Percentiles rank a stretch among this genome's conserved stretches.
These are phyloP conservation scores for Digitonthophagus gazella DNA, from an alignment of 2,888 invertebrate species.

Conservation along the genomic window DNA sequence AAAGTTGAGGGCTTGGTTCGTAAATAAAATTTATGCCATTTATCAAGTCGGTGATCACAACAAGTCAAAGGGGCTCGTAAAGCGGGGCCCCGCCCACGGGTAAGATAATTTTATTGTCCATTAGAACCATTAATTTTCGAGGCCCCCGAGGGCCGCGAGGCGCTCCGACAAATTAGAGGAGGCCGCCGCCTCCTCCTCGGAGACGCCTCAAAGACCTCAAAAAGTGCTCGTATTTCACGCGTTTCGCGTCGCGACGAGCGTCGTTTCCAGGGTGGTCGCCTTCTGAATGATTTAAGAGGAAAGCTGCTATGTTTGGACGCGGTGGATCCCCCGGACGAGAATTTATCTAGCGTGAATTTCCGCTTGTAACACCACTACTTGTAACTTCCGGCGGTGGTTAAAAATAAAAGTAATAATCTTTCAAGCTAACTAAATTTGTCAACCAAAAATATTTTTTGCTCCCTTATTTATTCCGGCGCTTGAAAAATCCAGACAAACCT, in stretches of 20 bases:
- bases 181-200: background rate
- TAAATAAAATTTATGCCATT: constrained; percentile 37
- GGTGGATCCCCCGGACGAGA: background rate
- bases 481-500: background rate
- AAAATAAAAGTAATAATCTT: background rate
- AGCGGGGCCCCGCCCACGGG: constrained; percentile 39
- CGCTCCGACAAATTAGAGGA: constrained; percentile 33
- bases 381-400: too few relatives aligned
- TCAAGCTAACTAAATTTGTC: background rate
- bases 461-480: background rate
- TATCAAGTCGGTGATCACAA: constrained; percentile 41
- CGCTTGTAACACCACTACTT: background rate
- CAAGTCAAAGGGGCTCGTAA: constrained; percentile 41
- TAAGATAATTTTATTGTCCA: constrained; percentile 40
- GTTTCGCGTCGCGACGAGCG: background rate
- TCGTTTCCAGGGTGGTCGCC: background rate
- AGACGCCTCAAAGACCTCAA: background rate
- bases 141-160: constrained; percentile 29
- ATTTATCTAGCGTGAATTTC: background rate
- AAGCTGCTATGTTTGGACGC: background rate
- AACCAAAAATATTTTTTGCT: background rate
- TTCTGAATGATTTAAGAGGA: background rate
- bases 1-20: background rate
- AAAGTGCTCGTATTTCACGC: background rate
- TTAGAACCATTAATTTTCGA: constrained; percentile 39